Conservation (phyloP, 2,797 vertebrate genomes). For the Adrianichthys oophorus region DNA sequence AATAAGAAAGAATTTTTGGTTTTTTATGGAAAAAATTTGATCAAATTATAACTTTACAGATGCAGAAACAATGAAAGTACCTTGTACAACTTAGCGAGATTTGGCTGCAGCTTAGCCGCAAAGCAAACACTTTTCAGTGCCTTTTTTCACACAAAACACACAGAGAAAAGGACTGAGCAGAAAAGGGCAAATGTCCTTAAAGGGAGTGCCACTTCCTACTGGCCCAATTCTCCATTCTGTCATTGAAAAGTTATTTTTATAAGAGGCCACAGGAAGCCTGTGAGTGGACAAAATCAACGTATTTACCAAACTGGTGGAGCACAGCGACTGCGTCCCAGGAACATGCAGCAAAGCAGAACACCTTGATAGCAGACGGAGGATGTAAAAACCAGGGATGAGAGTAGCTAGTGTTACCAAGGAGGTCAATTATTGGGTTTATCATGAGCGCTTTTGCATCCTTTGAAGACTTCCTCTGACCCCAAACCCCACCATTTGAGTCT, state of each 20-base stretch:
- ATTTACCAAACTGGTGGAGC: constrained; percentile 19
- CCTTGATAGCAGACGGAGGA: background rate
- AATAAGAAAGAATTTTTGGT: constrained; percentile 25
- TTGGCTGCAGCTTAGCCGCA: constrained; percentile 16
- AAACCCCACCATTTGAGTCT: constrained; percentile 60
- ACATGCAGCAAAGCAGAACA: background rate
- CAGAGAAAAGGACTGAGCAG: constrained; percentile 45
- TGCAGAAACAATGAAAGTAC: background rate
- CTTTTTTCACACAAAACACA: constrained; percentile 20
- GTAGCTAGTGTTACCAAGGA: background rate
- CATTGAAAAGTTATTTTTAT: constrained; percentile 80
- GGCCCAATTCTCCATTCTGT: constrained; percentile 73
- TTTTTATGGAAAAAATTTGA: background rate
- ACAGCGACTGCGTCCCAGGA: background rate
- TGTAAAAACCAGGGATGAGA: background rate
- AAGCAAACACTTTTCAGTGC: constrained; percentile 21
- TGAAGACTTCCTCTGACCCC: constrained; percentile 14
- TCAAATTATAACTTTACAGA: background rate
- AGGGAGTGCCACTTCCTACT: constrained; percentile 71
- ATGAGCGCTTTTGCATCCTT: constrained; percentile 12
- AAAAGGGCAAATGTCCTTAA: constrained; percentile 34
- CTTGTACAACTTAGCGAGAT: constrained; percentile 1
- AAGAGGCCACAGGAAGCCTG: constrained; percentile 73
- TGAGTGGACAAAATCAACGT: constrained; percentile 46
- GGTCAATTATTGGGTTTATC: constrained; percentile 8